Conservation (phyloP, 2,888 invertebrate genomes). For the Agelastica alni region DNA sequence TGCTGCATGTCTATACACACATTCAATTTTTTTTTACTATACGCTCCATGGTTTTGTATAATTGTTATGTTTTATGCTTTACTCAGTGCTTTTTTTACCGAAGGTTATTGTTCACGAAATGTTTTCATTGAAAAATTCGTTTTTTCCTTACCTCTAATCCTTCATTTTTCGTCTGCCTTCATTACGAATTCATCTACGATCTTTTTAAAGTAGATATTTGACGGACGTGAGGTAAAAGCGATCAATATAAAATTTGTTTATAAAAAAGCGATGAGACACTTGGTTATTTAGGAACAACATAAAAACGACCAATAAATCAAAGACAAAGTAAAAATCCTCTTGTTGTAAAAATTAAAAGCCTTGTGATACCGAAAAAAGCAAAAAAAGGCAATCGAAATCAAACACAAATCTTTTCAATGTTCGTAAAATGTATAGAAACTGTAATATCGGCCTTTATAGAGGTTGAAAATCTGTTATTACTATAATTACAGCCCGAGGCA, state of each 20-base stretch:
- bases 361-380: conserved; percentile 9
- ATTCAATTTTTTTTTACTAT: conserved; percentile 26
- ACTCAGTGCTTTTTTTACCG: background rate
- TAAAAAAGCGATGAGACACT: too few species aligned
- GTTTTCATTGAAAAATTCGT: too few species aligned
- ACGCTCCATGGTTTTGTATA: conserved; percentile 26
- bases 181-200: too few species aligned
- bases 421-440: conserved; percentile 48
- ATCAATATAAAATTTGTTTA: too few species aligned
- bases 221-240: too few species aligned
- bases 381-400: conserved; percentile 29
- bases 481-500: conserved; percentile 54
- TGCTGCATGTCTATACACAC: conserved; percentile 31
- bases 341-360: conserved; percentile 16
- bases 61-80: conserved; percentile 15
- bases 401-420: conserved; percentile 35
- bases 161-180: too few species aligned
- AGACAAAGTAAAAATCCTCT: background rate
- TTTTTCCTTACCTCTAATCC: too few species aligned
- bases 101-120: too few species aligned
- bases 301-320: background rate
- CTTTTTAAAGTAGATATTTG: too few species aligned
- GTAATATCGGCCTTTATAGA: conserved; percentile 51
- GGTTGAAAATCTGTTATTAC: conserved; percentile 56
- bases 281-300: too few species aligned